A percentile compares a stretch with the other conserved stretches of the same genome.
Conservation (phyloP, 2,113 vertebrate genomes). For the Lepisosteus osseus region DNA sequence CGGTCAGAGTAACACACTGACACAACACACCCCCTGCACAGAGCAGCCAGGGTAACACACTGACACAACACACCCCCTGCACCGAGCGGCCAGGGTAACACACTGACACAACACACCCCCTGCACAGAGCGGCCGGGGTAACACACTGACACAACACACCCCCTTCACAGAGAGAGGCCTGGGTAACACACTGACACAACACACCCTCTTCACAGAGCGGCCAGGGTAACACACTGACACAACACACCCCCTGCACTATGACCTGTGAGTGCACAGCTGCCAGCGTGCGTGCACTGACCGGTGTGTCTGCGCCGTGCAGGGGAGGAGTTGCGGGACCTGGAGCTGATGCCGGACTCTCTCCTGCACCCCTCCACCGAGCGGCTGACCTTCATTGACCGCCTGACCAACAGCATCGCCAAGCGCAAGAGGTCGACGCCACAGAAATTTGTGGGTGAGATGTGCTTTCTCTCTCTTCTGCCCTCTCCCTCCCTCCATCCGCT, state of each 20-base stretch:
- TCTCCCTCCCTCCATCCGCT: too few relatives aligned
- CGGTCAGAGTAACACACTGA: background rate
- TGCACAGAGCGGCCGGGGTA: background rate
- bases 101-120: background rate
- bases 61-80: background rate
- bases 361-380: conserved; percentile 81
- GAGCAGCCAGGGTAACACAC: conserved; percentile 46
- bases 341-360: conserved; percentile 74
- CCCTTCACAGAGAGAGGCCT: too few relatives aligned
- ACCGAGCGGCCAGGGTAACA: background rate
- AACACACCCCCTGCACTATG: background rate
- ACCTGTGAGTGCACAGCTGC: background rate
- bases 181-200: too few relatives aligned
- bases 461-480: too few relatives aligned
- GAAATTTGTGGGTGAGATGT: conserved; percentile 87
- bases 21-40: background rate
- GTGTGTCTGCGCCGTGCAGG: conserved; percentile 54
- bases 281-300: background rate
- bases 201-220: background rate
- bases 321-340: conserved; percentile 81
- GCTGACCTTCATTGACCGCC: conserved; percentile 79
- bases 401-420: conserved; percentile 87
- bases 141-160: too few relatives aligned
- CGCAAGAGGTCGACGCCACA: conserved; percentile 92
- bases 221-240: background rate